Evolutionary conservation across 2,113 vertebrate genomes (phyloP).

Genomic region (Laterallus jamaicensis): DNA sequence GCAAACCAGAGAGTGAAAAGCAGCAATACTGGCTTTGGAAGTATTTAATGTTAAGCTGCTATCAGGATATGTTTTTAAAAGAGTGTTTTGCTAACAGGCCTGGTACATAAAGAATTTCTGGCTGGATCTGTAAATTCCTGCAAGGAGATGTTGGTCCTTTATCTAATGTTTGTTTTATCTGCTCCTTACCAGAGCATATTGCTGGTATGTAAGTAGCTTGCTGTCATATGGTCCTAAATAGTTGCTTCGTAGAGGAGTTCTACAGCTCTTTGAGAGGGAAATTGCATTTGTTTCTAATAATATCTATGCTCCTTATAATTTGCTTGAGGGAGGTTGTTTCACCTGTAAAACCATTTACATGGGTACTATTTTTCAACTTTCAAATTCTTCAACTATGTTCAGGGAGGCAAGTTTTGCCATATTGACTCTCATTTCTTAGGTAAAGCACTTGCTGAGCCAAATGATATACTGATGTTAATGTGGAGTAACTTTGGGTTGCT

Average conservation of each 20-base stretch:
- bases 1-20: background rate
- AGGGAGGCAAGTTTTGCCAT: background rate
- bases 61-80: background rate
- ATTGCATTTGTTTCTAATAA: background rate
- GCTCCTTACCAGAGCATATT: background rate
- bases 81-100: background rate
- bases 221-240: background rate
- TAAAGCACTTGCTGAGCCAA: background rate
- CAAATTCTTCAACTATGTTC: background rate
- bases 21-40: background rate
- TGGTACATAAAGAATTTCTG: conserved; percentile 3
- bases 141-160: conserved; percentile 11
- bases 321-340: background rate
- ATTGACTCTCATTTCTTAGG: background rate
- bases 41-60: conserved; percentile 63
- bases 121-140: background rate
- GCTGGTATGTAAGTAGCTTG: background rate
- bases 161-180: conserved; percentile 40
- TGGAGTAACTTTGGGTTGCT: background rate
- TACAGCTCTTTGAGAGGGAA: background rate
- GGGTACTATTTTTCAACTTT: background rate
- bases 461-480: background rate
- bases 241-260: background rate
- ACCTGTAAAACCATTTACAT: background rate
- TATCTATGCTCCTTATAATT: background rate